phyloP scores from a whole-genome alignment of 2,888 invertebrate genomes.

The Cheilosia urbana region DNA sequence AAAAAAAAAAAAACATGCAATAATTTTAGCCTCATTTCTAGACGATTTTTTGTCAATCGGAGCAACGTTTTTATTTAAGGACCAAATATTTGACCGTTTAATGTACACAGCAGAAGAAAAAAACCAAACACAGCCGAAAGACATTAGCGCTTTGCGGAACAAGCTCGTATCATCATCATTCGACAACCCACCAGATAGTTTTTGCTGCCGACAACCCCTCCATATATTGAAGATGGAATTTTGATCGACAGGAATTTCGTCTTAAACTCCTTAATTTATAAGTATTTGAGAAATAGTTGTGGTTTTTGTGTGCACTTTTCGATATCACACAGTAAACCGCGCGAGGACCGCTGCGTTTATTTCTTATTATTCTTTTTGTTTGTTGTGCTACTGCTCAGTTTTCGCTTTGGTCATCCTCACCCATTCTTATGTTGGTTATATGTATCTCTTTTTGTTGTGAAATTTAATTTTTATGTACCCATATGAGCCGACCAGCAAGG shows the following conservation, averaged over 20 bases:
- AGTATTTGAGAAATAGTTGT: constrained; percentile 83
- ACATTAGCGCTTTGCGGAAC: constrained; percentile 68
- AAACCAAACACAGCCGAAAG: constrained; percentile 40
- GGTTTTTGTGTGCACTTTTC: constrained; percentile 77
- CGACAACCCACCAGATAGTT: constrained; percentile 44
- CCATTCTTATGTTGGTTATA: constrained; percentile 39
- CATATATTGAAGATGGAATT: constrained; percentile 80
- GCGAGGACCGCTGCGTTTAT: constrained; percentile 27
- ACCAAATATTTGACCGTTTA: constrained; percentile 51
- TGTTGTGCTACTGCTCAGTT: constrained; percentile 1
- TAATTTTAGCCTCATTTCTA: constrained; percentile 31
- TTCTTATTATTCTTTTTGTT: constrained; percentile 15
- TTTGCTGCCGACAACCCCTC: constrained; percentile 61
- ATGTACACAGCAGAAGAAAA: constrained; percentile 3
- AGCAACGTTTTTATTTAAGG: constrained; percentile 39
- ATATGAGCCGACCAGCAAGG: constrained; percentile 45
- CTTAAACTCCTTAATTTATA: constrained; percentile 84
- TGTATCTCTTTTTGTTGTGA: constrained; percentile 41
- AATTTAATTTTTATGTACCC: constrained; percentile 70
- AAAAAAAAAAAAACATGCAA: constrained; percentile 32
- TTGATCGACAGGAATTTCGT: constrained; percentile 84
- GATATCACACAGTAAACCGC: constrained; percentile 71
- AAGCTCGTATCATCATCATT: constrained; percentile 48
- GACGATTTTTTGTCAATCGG: constrained; percentile 27
- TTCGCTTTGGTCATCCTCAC: constrained; percentile 62